Evolutionary conservation across 1,140 invertebrate species (phyloP).

Genomic region (Eciton burchellii): DNA sequence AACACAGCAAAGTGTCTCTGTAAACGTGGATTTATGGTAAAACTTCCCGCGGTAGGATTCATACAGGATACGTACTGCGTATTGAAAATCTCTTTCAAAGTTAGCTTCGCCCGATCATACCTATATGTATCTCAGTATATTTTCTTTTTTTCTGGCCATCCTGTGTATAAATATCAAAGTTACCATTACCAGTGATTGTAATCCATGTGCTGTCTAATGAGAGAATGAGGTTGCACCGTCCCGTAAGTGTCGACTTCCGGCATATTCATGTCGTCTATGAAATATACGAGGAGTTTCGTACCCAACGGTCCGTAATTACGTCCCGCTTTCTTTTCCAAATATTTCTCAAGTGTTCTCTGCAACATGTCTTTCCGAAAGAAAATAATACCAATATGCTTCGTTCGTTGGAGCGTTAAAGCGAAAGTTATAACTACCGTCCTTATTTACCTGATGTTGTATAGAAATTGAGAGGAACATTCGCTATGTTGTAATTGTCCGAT

Average conservation of each 20-base stretch:
- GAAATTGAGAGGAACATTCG: slow-evolving; percentile 97
- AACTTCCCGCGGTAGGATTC: slow-evolving; percentile 98
- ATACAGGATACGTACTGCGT: slow-evolving; percentile 97
- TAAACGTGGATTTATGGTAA: slow-evolving; percentile 96
- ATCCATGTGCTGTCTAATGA: slow-evolving; percentile 97
- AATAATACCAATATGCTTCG: slow-evolving; percentile 11
- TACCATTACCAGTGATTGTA: slow-evolving; percentile 94
- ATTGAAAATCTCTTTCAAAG: slow-evolving; percentile 96
- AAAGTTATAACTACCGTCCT: neutral
- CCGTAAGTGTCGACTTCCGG: slow-evolving; percentile 98
- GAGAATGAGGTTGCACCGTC: slow-evolving; percentile 97
- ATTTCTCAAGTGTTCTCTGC: slow-evolving; percentile 95
- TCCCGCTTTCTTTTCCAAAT: slow-evolving; percentile 97
- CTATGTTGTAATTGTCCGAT: slow-evolving; percentile 92
- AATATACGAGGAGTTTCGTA: slow-evolving; percentile 96
- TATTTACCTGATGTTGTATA: slow-evolving; percentile 95
- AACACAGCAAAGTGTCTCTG: slow-evolving; percentile 98
- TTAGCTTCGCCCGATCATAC: slow-evolving; percentile 94
- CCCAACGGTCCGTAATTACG: slow-evolving; percentile 97
- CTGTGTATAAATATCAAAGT: slow-evolving; percentile 41
- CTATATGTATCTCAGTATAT: slow-evolving; percentile 74
- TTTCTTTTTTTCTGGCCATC: neutral
- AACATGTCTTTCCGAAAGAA: slow-evolving; percentile 89
- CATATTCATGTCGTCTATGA: slow-evolving; percentile 99
- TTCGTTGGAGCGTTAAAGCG: neutral